phyloP scores from a whole-genome alignment of 2,888 invertebrate genomes.

The Scaptomyza polygonia region DNA sequence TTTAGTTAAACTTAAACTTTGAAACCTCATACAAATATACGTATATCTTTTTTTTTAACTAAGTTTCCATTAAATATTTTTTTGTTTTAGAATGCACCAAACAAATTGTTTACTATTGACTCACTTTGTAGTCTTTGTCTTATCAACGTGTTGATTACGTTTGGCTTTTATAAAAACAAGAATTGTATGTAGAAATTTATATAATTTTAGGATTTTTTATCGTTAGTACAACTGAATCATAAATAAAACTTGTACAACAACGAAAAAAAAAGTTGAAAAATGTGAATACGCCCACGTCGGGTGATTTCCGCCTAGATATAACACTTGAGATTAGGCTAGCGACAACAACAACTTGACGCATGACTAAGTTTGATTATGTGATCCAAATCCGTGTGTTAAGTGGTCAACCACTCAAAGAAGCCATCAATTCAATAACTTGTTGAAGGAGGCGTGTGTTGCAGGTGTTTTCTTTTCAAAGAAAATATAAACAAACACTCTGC shows the following conservation, averaged over 20 bases:
- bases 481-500: too few relatives aligned
- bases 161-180: too few relatives aligned
- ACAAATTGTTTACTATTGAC: conserved; percentile 19
- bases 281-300: conserved; percentile 21
- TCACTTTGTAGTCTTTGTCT: conserved; percentile 23
- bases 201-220: conserved; percentile 1
- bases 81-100: conserved; percentile 11
- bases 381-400: conserved; percentile 34
- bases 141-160: conserved; percentile 54
- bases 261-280: neutral
- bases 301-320: conserved; percentile 46
- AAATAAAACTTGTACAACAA: conserved; percentile 36
- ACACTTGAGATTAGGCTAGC: conserved; percentile 51
- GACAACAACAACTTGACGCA: neutral
- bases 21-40: too few relatives aligned
- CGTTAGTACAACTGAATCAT: conserved; percentile 21
- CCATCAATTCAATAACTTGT: conserved; percentile 20
- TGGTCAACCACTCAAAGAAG: conserved; percentile 10
- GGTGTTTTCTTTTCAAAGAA: too few relatives aligned
- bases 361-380: conserved; percentile 27
- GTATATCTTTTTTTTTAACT: too few relatives aligned
- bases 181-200: conserved; percentile 15
- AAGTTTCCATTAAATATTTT: too few relatives aligned
- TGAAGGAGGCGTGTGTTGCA: neutral
- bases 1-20: neutral